These are phyloP conservation scores for Harlomillsia oculata DNA, from an alignment of 1,140 invertebrate species.

Conservation along the genomic window DNA sequence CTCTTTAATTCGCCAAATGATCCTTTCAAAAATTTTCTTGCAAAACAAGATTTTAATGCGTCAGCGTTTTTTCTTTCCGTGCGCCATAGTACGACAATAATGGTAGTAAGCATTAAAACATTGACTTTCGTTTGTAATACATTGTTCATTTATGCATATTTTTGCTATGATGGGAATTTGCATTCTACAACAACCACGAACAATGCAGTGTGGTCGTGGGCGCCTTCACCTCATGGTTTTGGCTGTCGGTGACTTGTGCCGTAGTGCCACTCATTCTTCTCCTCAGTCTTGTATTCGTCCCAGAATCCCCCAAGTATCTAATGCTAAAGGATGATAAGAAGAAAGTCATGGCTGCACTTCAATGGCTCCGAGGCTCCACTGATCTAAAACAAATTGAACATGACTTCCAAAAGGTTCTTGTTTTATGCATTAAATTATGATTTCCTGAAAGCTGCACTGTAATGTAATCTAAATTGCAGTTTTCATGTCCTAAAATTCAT, in stretches of 20 bases:
- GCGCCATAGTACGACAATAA: not conserved
- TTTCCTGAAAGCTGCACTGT: not conserved
- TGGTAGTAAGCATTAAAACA: too few relatives aligned
- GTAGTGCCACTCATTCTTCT: slow-evolving; percentile 5
- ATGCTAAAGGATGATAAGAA: not conserved
- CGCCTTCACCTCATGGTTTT: slow-evolving; percentile 40
- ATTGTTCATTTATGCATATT: not conserved
- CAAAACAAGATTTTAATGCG: not conserved
- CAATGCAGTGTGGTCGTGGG: slow-evolving; percentile 60
- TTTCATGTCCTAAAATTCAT: not conserved
- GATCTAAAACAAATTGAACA: slow-evolving; percentile 44
- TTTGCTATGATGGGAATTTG: not conserved
- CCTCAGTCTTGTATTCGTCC: slow-evolving; percentile 1
- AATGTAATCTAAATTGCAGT: not conserved
- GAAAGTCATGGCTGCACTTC: slow-evolving; percentile 45
- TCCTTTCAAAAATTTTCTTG: not conserved
- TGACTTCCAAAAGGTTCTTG: slow-evolving; percentile 22
- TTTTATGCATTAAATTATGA: too few relatives aligned
- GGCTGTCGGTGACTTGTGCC: slow-evolving; percentile 1
- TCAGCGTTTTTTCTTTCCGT: not conserved
- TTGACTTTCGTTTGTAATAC: not conserved
- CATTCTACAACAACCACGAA: not conserved
- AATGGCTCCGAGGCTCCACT: slow-evolving; percentile 53
- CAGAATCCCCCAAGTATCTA: slow-evolving; percentile 20
- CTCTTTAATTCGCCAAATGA: not conserved